Conservation (phyloP, 2,113 vertebrate genomes). For the Camelus dromedarius region DNA sequence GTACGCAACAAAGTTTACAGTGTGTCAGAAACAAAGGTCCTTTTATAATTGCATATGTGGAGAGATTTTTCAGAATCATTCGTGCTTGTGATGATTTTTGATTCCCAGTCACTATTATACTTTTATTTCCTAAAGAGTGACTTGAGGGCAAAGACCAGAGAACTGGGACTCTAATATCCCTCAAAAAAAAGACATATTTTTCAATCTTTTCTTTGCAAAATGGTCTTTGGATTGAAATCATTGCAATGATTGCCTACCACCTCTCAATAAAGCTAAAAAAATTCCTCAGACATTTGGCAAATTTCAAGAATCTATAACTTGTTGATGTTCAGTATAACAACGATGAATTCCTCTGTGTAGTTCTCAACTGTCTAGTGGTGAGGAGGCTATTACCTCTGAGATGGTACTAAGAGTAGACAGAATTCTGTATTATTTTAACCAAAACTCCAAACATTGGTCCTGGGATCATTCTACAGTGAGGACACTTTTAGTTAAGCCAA, state of each 20-base stretch:
- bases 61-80: background rate
- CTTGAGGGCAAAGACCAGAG: background rate
- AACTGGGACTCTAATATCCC: background rate
- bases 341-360: background rate
- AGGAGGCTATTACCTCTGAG: background rate
- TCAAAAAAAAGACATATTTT: background rate
- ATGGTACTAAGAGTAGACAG: background rate
- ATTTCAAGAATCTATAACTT: background rate
- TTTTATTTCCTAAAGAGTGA: slow-evolving; percentile 34
- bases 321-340: background rate
- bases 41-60: background rate
- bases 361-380: background rate
- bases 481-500: background rate
- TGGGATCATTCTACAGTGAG: background rate
- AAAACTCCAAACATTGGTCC: background rate
- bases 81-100: background rate
- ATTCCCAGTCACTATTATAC: background rate
- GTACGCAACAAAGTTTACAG: slow-evolving; percentile 28
- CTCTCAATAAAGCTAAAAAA: background rate
- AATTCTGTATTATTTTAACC: background rate
- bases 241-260: background rate
- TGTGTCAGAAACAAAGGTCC: slow-evolving; percentile 54
- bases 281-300: background rate
- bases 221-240: background rate
- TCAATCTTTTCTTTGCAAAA: background rate